Evolutionary conservation across 2,797 vertebrate genomes (phyloP).

Genomic region (Anisognathus igniventris): DNA sequence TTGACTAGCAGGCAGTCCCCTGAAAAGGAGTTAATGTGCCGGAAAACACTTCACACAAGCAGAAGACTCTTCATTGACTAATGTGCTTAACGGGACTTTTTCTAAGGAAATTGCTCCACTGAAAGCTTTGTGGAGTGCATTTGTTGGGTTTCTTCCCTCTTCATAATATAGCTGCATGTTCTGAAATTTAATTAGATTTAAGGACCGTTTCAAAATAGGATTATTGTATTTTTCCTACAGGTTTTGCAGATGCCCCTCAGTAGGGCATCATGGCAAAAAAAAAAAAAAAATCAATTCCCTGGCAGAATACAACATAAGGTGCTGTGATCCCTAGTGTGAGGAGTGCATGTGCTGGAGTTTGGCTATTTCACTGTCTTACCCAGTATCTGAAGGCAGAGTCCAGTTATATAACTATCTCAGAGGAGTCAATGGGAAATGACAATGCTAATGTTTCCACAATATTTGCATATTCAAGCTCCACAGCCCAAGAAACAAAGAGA

Average conservation of each 20-base stretch:
- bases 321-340: not conserved
- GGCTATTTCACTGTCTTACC: not conserved
- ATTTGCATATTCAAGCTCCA: constrained; percentile 8
- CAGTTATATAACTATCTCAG: not conserved
- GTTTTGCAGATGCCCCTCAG: not conserved
- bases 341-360: not conserved
- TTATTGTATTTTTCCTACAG: not conserved
- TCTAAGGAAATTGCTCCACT: constrained; percentile 42
- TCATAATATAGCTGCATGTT: not conserved
- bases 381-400: constrained; percentile 2
- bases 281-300: not conserved
- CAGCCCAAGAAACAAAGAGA: constrained; percentile 29
- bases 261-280: not conserved
- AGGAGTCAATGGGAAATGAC: not conserved
- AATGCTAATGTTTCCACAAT: not conserved
- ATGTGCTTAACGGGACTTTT: constrained; percentile 25
- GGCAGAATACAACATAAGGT: not conserved
- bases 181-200: constrained; percentile 28
- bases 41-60: constrained; percentile 57
- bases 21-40: constrained; percentile 60
- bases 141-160: not conserved
- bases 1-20: constrained; percentile 59
- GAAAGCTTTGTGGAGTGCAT: constrained; percentile 34
- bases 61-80: constrained; percentile 46
- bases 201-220: not conserved